Conservation (phyloP, 2,113 vertebrate species). For the Dolichotis patagonum region DNA sequence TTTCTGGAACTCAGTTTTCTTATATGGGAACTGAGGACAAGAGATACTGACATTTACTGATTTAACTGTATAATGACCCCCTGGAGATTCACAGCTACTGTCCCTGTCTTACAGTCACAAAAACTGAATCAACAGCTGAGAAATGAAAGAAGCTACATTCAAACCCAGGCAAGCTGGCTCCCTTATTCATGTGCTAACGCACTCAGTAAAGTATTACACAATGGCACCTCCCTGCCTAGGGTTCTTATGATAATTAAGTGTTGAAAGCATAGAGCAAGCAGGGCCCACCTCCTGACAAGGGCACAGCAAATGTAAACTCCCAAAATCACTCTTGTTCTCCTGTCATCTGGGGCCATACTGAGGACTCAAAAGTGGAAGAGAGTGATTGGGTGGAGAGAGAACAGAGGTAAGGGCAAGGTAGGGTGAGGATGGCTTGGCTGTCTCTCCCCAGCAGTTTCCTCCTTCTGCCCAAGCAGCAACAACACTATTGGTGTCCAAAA, state of each 20-base stretch:
- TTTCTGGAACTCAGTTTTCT: neutral
- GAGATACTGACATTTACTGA: neutral
- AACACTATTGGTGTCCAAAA: neutral
- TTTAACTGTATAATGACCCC: neutral
- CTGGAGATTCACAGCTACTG: neutral
- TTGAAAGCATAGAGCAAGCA: neutral
- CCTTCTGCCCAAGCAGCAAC: neutral
- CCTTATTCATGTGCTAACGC: neutral
- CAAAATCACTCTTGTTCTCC: accelerated
- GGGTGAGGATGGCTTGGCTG: neutral
- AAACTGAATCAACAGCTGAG: neutral
- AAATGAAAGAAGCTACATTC: neutral
- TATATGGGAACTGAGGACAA: neutral
- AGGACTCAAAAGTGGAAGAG: neutral
- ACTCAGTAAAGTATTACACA: neutral
- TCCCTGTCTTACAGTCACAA: neutral
- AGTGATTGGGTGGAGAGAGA: neutral
- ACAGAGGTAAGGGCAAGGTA: neutral
- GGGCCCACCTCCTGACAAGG: neutral
- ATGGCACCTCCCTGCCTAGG: neutral
- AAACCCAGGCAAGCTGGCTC: neutral
- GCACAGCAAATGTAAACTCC: neutral
- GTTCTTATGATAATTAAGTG: neutral
- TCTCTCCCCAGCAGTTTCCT: neutral
- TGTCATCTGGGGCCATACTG: neutral